Evolutionary conservation across 2,888 invertebrate genomes (phyloP), one percentile per base, ranked within the genome.

Genomic region (Acronicta leporina): DNA sequence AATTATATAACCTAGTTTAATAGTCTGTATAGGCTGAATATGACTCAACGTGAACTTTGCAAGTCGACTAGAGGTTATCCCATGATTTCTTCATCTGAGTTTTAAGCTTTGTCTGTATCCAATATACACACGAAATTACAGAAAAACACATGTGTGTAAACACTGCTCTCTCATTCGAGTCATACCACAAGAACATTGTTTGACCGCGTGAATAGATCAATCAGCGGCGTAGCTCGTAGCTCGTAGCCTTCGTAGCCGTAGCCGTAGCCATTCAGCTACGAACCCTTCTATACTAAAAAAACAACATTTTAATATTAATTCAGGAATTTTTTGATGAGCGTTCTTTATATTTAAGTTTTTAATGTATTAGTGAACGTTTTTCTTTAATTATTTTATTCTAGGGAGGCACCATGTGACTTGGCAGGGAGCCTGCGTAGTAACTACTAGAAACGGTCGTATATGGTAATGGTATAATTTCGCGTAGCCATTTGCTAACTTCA

Each of bases 391-490:
- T 52, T 48, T 40, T 54, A 44, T n/a, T 43, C 13, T 46, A 15
- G 4, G 45, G 44, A 40, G 7, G 52, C 15, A 16, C 35, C 50
- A 41, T 38, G 30, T 43, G 40, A 52, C 42, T 61, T 73, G 74
- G 68, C 68, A 68, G 20, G 52, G 45, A 68, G 49, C 52, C 55
- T 46, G 42, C 60, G 51, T 40, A 44, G 51, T 51, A 55, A 51
- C 68, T 60, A 61, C 49, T 46, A 35, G 45, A 58, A 55, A 45
- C 20, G 52, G 7, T 74, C 57, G 74, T 74, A 69, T 52, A 56
- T 56, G 63, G 50, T 54, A 67, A 67, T 66, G 54, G 57, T 48
- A 62, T 59, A 56, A 61, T 77, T 74, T 65, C 33, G 49, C 50
- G 52, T 40, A 40, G 49, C 63, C 50, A 62, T 77, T 77, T 61